Conservation (phyloP, 2,888 invertebrate species). For the Ichneumoninae sp. region DNA sequence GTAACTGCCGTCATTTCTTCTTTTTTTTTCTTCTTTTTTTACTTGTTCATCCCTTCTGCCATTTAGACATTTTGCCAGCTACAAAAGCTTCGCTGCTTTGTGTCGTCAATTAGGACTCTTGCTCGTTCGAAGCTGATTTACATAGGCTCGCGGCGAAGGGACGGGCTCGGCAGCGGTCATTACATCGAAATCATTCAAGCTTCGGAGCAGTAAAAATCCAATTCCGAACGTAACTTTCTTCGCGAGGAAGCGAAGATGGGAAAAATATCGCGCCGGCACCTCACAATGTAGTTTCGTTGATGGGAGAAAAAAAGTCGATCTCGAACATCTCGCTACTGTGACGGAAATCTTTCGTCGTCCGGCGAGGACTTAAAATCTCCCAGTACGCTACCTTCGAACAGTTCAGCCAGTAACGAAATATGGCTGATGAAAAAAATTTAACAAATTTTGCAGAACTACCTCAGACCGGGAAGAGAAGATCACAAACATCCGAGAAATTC, state of each 20-base stretch:
- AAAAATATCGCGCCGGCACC: too few species aligned
- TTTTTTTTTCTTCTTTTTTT: conserved; percentile 61
- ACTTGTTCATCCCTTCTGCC: neutral
- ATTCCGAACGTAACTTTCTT: neutral
- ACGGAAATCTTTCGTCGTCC: too few species aligned
- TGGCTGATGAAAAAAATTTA: too few species aligned
- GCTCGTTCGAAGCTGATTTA: conserved; percentile 30
- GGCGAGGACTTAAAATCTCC: too few species aligned
- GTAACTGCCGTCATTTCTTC: conserved; percentile 62
- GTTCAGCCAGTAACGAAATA: too few species aligned
- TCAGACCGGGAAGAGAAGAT: neutral
- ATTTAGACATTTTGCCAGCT: conserved; percentile 5
- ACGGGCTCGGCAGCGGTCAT: neutral
- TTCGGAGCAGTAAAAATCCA: neutral
- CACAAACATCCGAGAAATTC: neutral
- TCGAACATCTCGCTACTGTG: too few species aligned
- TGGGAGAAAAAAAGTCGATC: too few species aligned
- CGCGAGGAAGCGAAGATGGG: neutral
- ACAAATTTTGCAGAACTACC: too few species aligned
- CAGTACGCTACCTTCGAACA: too few species aligned
- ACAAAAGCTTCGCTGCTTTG: conserved; percentile 5
- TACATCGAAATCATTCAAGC: conserved; percentile 6
- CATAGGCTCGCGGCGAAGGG: conserved; percentile 20
- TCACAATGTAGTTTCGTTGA: too few species aligned
- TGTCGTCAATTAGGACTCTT: conserved; percentile 41